Base-by-base conservation (phyloP, 2,888 invertebrate species). In the Falcaria lacertinaria region DNA sequence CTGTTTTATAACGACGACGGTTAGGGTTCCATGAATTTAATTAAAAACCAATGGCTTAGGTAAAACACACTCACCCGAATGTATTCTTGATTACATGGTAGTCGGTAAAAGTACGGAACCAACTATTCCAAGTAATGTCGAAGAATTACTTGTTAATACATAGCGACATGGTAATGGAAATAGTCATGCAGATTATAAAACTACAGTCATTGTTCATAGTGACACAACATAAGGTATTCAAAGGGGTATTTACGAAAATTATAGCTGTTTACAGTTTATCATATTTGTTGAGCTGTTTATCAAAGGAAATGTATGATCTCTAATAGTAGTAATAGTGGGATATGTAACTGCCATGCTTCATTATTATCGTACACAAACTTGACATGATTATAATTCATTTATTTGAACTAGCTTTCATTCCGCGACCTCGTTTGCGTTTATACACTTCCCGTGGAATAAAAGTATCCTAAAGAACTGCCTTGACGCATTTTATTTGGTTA, bases 241-340 rank as follows among this genome's bases (percentile, higher is more conserved):
- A 64, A 67, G 64, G 62, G 67, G 50, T 55, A 60, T 67, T 66
- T 57, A 49, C 59, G 63, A 47, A 66, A 69, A 70, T 60, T 50
- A 63, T 53, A 50, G 58, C 47, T 56, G 60, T 70, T 71, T 65
- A 47, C 53, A 42, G 54, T 60, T 60, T 58, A 52, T 46, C 13
- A 37, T 44, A 43, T 51, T 41, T 34, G 0, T 13, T 57, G 55
- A 52, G 35, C 41, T 37, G 42, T 61, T n/a, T n/a, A 66, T 69
- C 67, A 77, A 75, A 73, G 67, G 51, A 66, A 74, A 77, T 73
- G 60, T 67, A 76, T 69, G 52, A 60, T 57, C 45, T 47, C 42
- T 59, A 60, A 64, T 68, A 59, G 60, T 43, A 50, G 59, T 46
- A 52, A 44, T 52, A 48, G 51, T n/a, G n/a, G n/a, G n/a, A n/a